Evolutionary conservation across 2,113 vertebrate genomes (phyloP), one percentile per base, ranked within the genome.

Genomic region (Puma concolor): DNA sequence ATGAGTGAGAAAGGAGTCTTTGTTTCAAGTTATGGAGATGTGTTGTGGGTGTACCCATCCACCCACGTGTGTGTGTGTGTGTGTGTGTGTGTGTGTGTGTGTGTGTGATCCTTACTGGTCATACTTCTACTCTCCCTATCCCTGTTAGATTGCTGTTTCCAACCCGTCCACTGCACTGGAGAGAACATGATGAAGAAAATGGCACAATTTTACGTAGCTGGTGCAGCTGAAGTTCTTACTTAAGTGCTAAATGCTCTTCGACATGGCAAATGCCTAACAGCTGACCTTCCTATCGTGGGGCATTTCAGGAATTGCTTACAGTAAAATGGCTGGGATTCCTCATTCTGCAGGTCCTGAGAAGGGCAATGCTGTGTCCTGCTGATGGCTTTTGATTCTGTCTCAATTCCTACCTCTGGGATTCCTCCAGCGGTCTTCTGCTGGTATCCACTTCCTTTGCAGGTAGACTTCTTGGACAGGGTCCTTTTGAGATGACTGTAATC

Each of bases 81-180:
- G 27, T 25, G 44, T 66, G 1, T 77, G 31, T 1, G 3, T 66
- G 48, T 44, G 16, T 1, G 3, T 66, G 48, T 44, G 16, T 21
- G 33, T 29, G 33, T 10, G 67, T 5, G 69, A 54, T 57, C 38
- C 66, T 38, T 19, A 63, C 16, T 1, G 9, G 10, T 7, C 57
- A 44, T 60, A 27, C 63, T 71, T 33, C 80, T 5, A n/a, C 9
- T 23, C 16, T 52, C 27, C 38, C 14, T 25, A 0, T 27, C 33
- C 23, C 31, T 64, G 12, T 63, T n/a, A 38, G 25, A 52, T 36
- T 16, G 21, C 19, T 84, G 3, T 17, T 48, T 83, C 60, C 14
- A 7, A 17, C n/a, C 15, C 9, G 7, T 57, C 6, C 14, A 9
- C 31, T 17, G 17, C 0, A 0, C 10, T 6, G 13, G 29, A 94